Evolutionary conservation across 2,888 invertebrate species (phyloP).

Genomic region (Thymelicus acteon): DNA sequence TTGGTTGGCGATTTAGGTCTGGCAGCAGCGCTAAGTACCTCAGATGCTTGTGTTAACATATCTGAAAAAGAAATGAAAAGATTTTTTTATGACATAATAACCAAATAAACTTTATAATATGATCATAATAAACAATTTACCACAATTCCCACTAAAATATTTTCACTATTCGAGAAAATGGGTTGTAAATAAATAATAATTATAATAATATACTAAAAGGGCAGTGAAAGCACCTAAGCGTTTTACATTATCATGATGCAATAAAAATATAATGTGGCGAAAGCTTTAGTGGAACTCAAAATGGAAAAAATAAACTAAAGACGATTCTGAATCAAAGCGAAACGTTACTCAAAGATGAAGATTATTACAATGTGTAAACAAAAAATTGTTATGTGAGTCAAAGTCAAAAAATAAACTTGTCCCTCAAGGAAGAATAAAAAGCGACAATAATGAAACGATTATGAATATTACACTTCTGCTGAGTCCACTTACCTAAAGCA

Average conservation of each 20-base stretch:
- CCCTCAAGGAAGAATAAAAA: constrained; percentile 59
- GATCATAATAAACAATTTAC: background rate
- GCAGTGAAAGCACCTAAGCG: constrained; percentile 51
- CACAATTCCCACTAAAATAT: background rate
- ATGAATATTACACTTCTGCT: constrained; percentile 63
- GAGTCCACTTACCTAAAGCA: constrained; percentile 83
- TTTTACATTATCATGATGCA: constrained; percentile 47
- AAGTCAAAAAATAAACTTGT: constrained; percentile 58
- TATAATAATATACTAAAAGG: constrained; percentile 7
- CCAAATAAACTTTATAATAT: background rate
- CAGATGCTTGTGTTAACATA: constrained; percentile 68
- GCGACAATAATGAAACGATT: constrained; percentile 66
- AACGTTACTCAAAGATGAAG: constrained; percentile 80
- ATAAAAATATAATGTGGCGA: constrained; percentile 54
- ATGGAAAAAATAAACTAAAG: constrained; percentile 62
- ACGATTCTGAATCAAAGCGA: constrained; percentile 80
- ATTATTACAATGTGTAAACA: constrained; percentile 54
- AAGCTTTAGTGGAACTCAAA: constrained; percentile 64
- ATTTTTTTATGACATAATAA: background rate
- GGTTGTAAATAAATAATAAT: constrained; percentile 21
- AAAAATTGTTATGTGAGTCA: constrained; percentile 60
- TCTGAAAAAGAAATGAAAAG: constrained; percentile 66
- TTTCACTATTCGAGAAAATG: constrained; percentile 21
- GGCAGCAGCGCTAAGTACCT: constrained; percentile 66
- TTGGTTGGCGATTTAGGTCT: constrained; percentile 79